Evolutionary conservation across 2,888 invertebrate species (phyloP).

Genomic region (Mesorhabditis belari): DNA sequence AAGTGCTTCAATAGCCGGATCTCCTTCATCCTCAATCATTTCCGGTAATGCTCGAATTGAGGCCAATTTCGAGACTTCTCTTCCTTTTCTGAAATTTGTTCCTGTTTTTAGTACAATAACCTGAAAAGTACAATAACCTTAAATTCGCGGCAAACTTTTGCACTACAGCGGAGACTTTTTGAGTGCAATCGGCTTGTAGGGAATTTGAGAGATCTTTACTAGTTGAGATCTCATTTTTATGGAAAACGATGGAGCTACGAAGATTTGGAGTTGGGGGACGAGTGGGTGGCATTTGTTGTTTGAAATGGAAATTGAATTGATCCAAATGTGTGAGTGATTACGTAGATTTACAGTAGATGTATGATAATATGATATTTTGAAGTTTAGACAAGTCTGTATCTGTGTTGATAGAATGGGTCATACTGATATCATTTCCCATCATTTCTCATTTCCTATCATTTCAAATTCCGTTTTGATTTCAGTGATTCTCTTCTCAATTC

Average conservation of each 20-base stretch:
- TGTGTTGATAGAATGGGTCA: too few species aligned
- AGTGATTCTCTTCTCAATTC: too few species aligned
- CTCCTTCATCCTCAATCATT: conserved; percentile 35
- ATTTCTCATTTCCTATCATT: too few species aligned
- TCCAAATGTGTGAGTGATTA: too few species aligned
- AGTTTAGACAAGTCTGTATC: too few species aligned
- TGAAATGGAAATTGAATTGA: too few species aligned
- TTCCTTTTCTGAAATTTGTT: conserved; percentile 26
- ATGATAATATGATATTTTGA: too few species aligned
- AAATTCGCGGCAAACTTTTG: background rate
- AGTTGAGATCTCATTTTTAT: background rate
- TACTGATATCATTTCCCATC: too few species aligned
- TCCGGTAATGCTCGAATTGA: conserved; percentile 36
- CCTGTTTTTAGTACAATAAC: too few species aligned
- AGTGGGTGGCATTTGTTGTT: background rate
- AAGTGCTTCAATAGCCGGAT: conserved; percentile 31
- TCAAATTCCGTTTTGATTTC: too few species aligned
- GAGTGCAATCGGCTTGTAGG: background rate
- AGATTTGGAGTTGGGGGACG: background rate
- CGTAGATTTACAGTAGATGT: too few species aligned
- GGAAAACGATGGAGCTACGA: background rate
- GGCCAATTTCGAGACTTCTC: conserved; percentile 38
- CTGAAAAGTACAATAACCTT: background rate
- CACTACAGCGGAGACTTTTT: background rate
- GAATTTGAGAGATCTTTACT: background rate